These are phyloP conservation scores for Cheilosia grossa DNA, from an alignment of 2,888 invertebrate species.

Conservation along the genomic window DNA sequence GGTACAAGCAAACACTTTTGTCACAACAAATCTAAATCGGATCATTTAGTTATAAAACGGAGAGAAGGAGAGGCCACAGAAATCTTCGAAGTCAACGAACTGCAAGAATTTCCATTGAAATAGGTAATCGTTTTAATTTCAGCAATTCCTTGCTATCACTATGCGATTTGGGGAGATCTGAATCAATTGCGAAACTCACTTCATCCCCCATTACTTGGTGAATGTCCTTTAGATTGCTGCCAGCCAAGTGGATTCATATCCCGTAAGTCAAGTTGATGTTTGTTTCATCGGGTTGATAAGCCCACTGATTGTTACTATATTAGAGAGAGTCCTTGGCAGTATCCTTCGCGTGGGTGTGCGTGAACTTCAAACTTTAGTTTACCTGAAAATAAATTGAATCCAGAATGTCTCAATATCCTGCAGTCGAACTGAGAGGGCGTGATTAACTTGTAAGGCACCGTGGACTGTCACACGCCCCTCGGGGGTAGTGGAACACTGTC, in stretches of 20 bases:
- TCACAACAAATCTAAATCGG: conserved; percentile 40
- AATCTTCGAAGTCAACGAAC: conserved; percentile 56
- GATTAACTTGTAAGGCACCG: background rate
- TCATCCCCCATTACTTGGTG: background rate
- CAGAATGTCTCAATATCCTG: conserved; percentile 45
- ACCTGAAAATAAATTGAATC: conserved; percentile 25
- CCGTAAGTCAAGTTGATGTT: conserved; percentile 17
- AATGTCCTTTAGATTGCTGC: conserved; percentile 29
- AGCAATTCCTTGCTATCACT: conserved; percentile 30
- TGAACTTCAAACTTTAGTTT: background rate
- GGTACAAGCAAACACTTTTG: conserved; percentile 38
- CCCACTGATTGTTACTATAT: conserved; percentile 10
- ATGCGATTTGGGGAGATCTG: background rate
- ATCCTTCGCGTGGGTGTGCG: background rate
- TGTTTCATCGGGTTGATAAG: conserved; percentile 23
- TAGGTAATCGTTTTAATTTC: conserved; percentile 59
- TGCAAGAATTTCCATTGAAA: conserved; percentile 43
- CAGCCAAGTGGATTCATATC: background rate
- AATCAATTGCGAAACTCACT: conserved; percentile 40
- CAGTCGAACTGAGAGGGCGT: conserved; percentile 32
- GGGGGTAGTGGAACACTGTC: conserved; percentile 26
- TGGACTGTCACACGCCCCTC: conserved; percentile 39
- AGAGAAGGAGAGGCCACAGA: background rate
- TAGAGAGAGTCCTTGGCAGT: conserved; percentile 6
- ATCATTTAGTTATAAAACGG: conserved; percentile 37